Percentiles rank a stretch among this genome's conserved stretches.
These are phyloP conservation scores for Euwallacea fornicatus DNA, from an alignment of 1,140 invertebrate genomes.

Conservation along the genomic window DNA sequence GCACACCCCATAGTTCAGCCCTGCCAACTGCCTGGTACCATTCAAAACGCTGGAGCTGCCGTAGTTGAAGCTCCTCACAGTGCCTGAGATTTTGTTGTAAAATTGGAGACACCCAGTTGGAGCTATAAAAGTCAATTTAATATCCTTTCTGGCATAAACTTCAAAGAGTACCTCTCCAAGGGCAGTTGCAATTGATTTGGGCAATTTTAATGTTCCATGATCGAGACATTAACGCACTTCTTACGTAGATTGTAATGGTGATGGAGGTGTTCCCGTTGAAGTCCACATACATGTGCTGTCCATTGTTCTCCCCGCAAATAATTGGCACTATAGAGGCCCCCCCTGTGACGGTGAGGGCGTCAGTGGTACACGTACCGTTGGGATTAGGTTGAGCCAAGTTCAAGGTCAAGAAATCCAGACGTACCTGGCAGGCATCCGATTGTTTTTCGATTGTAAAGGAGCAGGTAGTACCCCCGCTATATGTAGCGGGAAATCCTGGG, in stretches of 20 bases:
- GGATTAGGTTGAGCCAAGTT: conserved; percentile 71
- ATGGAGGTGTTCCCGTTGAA: conserved; percentile 70
- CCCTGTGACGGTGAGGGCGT: conserved; percentile 71
- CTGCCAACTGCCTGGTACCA: conserved; percentile 71
- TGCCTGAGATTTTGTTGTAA: conserved; percentile 64
- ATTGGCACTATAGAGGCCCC: conserved; percentile 66
- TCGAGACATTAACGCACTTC: conserved; percentile 58
- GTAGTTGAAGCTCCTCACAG: conserved; percentile 78
- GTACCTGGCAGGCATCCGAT: conserved; percentile 73
- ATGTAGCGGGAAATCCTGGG: conserved; percentile 69
- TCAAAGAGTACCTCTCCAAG: conserved; percentile 59
- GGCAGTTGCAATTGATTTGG: conserved; percentile 72
- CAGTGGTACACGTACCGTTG: conserved; percentile 70
- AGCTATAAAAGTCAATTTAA: conserved; percentile 33
- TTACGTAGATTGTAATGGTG: conserved; percentile 69
- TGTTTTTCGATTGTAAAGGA: conserved; percentile 69
- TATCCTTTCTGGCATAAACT: background rate
- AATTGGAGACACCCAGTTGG: conserved; percentile 77
- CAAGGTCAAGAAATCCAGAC: conserved; percentile 77
- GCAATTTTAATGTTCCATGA: conserved; percentile 76
- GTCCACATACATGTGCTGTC: conserved; percentile 80
- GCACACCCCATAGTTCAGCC: conserved; percentile 76
- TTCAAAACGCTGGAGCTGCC: conserved; percentile 54
- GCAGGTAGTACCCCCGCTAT: conserved; percentile 66
- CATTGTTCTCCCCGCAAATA: conserved; percentile 80